Evolutionary conservation across 2,797 vertebrate species (phyloP).

Genomic region (Mormyrops boulengeri): DNA sequence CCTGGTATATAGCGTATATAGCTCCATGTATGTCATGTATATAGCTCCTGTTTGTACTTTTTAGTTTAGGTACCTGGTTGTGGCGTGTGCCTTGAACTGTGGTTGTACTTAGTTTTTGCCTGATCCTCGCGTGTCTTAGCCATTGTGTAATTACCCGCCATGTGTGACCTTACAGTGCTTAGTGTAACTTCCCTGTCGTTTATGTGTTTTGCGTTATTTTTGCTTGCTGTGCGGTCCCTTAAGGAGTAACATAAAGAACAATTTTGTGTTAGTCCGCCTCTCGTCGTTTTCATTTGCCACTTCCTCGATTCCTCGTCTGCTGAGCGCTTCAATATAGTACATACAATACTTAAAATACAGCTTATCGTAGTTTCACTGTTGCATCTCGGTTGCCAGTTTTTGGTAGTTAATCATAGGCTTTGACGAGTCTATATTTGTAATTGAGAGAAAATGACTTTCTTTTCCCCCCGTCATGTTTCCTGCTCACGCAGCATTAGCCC

Average conservation of each 20-base stretch:
- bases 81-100: neutral
- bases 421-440: no score
- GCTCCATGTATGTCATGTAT: neutral
- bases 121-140: neutral
- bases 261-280: neutral
- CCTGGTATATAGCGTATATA: neutral
- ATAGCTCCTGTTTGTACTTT: neutral
- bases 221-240: neutral
- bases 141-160: neutral
- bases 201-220: neutral
- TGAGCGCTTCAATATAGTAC: no score
- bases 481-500: no score
- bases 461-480: no score
- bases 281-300: neutral
- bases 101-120: neutral
- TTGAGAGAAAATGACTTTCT: no score
- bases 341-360: no score
- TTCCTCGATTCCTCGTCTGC: neutral
- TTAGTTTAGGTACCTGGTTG: neutral
- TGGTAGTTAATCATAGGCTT: no score
- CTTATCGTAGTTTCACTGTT: no score
- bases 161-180: neutral
- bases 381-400: no score
- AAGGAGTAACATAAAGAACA: neutral
- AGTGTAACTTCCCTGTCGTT: neutral